Evolutionary conservation across 2,888 invertebrate genomes (phyloP).

Genomic region (Sesia bembeciformis): DNA sequence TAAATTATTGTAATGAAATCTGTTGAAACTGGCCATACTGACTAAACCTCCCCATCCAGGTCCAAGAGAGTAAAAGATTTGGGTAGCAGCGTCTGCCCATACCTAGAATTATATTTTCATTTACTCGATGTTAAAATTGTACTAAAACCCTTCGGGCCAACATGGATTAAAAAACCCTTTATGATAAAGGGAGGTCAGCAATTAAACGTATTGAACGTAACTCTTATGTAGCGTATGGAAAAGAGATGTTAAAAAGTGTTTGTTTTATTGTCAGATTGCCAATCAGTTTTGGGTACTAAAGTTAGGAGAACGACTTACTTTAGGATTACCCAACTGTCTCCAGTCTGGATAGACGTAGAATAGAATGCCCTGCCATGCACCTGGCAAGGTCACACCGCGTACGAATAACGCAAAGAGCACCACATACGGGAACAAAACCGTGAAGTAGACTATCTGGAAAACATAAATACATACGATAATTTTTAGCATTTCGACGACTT

Average conservation of each 20-base stretch:
- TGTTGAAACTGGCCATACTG: slow-evolving; percentile 89
- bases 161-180: background rate
- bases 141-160: background rate
- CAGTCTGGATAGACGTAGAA: slow-evolving; percentile 89
- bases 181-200: background rate
- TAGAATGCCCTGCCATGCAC: slow-evolving; percentile 82
- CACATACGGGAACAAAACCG: slow-evolving; percentile 87
- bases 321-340: slow-evolving; percentile 81
- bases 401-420: slow-evolving; percentile 82
- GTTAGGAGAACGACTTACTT: slow-evolving; percentile 53
- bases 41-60: slow-evolving; percentile 90
- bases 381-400: slow-evolving; percentile 86
- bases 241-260: no score
- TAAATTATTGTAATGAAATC: slow-evolving; percentile 82
- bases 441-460: slow-evolving; percentile 84
- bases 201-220: no score
- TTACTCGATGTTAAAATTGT: no score
- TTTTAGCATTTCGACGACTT: slow-evolving; percentile 11
- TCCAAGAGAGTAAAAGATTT: slow-evolving; percentile 93
- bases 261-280: no score
- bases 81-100: slow-evolving; percentile 95
- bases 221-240: no score
- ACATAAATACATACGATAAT: background rate
- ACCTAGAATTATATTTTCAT: slow-evolving; percentile 66
- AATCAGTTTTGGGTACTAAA: no score